phyloP scores from a whole-genome alignment of 2,888 invertebrate species.

The Philhelius pedissequus region DNA sequence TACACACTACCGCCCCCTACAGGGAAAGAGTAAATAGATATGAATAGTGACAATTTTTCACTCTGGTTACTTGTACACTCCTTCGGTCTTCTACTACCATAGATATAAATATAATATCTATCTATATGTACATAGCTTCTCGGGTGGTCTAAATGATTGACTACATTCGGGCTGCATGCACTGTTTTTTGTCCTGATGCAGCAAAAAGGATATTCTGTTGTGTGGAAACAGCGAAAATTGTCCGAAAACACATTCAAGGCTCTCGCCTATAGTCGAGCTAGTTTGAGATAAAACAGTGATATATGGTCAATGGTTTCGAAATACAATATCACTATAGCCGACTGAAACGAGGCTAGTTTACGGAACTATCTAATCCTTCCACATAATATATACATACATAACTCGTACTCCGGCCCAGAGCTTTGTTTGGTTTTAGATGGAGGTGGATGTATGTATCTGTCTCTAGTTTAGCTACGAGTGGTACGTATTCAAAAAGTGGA shows the following conservation, averaged over 20 bases:
- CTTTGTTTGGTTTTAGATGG: neutral
- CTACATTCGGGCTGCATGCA: slow-evolving; percentile 9
- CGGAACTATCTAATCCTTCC: neutral
- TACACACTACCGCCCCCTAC: neutral
- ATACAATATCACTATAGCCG: slow-evolving; percentile 20
- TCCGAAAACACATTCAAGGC: slow-evolving; percentile 17
- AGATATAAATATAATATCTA: neutral
- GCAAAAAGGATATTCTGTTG: neutral
- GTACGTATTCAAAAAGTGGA: neutral
- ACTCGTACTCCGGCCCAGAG: neutral
- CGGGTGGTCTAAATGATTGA: slow-evolving; percentile 53
- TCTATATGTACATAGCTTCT: neutral
- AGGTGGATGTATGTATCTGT: neutral
- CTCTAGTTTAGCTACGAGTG: neutral
- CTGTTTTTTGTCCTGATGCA: neutral
- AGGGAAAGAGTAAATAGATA: slow-evolving; percentile 51
- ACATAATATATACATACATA: neutral
- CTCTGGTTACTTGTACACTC: neutral
- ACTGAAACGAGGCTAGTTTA: slow-evolving; percentile 25
- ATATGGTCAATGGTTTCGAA: slow-evolving; percentile 53
- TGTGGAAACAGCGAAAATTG: slow-evolving; percentile 21
- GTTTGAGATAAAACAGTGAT: slow-evolving; percentile 53
- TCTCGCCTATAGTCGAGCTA: neutral
- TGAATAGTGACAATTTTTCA: slow-evolving; percentile 63
- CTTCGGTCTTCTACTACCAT: slow-evolving; percentile 9